These are phyloP conservation scores for Pteromalus puparum DNA, from an alignment of 1,140 invertebrate species.

Conservation along the genomic window DNA sequence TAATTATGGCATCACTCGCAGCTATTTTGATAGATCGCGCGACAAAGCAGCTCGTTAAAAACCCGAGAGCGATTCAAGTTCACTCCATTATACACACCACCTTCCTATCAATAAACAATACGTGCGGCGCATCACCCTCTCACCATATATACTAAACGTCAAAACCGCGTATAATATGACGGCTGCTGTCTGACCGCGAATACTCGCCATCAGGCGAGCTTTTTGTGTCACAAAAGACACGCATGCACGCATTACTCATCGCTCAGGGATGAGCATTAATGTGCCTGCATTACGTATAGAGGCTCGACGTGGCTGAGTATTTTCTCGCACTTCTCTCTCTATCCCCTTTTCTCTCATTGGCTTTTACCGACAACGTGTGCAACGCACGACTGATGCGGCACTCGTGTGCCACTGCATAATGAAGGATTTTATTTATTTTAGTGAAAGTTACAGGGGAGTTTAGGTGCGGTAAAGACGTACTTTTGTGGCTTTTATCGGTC, in stretches of 20 bases:
- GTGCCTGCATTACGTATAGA: not conserved
- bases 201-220: not conserved
- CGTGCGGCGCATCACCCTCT: not conserved
- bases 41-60: constrained; percentile 6
- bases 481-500: not conserved
- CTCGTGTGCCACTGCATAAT: too few relatives aligned
- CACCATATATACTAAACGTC: not conserved
- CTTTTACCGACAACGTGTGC: not conserved
- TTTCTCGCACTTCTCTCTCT: not conserved
- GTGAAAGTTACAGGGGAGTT: not conserved
- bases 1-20: not conserved
- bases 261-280: not conserved
- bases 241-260: constrained; percentile 7
- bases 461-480: not conserved
- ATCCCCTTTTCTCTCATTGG: not conserved
- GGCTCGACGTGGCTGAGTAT: not conserved
- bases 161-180: constrained; percentile 1
- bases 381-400: too few relatives aligned
- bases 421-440: not conserved
- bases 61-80: constrained; percentile 17
- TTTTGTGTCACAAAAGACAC: not conserved
- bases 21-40: not conserved
- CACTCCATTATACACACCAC: not conserved
- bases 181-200: not conserved
- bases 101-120: constrained; percentile 19